Percentiles rank a stretch among this genome's conserved stretches.
phyloP scores from a whole-genome alignment of 2,888 invertebrate species.

The Drosophila colorata region DNA sequence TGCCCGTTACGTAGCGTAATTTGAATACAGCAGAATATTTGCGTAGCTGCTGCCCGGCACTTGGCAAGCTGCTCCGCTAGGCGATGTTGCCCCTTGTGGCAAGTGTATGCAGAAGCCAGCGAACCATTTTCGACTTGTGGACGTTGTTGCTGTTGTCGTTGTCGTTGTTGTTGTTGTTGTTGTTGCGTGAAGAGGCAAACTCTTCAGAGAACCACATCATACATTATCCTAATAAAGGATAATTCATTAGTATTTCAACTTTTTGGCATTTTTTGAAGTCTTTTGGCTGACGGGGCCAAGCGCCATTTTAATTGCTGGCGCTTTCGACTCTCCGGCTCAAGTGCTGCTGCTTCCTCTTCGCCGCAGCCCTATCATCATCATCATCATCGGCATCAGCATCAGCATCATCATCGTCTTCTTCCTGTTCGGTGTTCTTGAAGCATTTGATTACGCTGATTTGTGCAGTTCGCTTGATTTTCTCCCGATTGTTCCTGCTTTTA shows the following conservation, averaged over 20 bases:
- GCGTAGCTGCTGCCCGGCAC: neutral
- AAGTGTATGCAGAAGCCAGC: conserved; percentile 38
- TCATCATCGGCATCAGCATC: conserved; percentile 1
- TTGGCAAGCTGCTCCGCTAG: conserved; percentile 1
- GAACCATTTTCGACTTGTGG: conserved; percentile 70
- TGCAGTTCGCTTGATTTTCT: conserved; percentile 25
- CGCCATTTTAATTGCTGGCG: conserved; percentile 71
- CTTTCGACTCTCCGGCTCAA: conserved; percentile 21
- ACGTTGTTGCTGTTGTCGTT: conserved; percentile 36
- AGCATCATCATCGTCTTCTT: neutral
- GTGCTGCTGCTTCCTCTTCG: conserved; percentile 18
- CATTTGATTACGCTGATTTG: conserved; percentile 71
- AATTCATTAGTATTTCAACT: conserved; percentile 84
- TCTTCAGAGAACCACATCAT: conserved; percentile 83
- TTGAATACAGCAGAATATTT: neutral
- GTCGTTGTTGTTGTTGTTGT: conserved; percentile 7
- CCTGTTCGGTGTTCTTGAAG: conserved; percentile 18
- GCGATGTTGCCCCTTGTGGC: conserved; percentile 12
- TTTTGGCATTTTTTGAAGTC: conserved; percentile 82
- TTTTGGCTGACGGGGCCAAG: conserved; percentile 61
- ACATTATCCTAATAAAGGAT: conserved; percentile 85
- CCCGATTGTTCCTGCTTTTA: conserved; percentile 15
- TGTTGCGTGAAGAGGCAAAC: conserved; percentile 62
- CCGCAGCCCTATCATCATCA: neutral
- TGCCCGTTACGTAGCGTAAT: no score